Base-by-base conservation (phyloP, 2,888 invertebrate species). In the Xestobium rufovillosum region DNA sequence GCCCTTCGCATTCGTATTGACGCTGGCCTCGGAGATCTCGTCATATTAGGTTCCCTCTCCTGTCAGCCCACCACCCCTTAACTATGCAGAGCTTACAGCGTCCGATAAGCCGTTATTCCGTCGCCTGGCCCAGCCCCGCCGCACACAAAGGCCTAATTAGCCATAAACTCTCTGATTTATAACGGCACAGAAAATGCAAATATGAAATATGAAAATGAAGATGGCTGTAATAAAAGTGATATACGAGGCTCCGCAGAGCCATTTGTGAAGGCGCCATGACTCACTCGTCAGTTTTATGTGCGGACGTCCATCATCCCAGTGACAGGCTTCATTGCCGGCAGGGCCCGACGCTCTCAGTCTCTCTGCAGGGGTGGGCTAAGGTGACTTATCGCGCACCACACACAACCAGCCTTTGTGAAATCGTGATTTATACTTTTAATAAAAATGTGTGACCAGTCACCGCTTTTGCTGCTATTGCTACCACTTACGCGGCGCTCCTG, bases 141-240 rank as follows among this genome's bases (percentile, higher is more conserved):
- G 47, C 53, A 55, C 56, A 65, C 66, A 66, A 65, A 66, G 65
- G 66, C 66, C 73, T 73, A 73, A 73, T 73, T 73, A 73, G 73
- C 72, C 72, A 73, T 73, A 72, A 73, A 73, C 70, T 71, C 69
- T 63, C 69, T 73, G 73, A 73, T 73, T 72, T 73, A 73, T 72
- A 71, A 70, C 71, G 68, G 69, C 68, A 66, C 66, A 68, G 69
- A 69, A 70, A 70, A 70, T 70, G 70, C 70, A 70, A 70, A 70
- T 70, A 69, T 70, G 70, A 70, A 69, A 70, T 70, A 70, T 70
- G 70, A 70, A 70, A 69, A 70, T 70, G 68, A 68, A 69, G 68
- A 69, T 69, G 68, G 67, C 77, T 75, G 78, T 78, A 78, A 79
- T 79, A 80, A 79, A 80, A 79, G 76, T 78, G 79, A 80, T 79